Conservation (phyloP, 1,140 invertebrate species). For the Eulimnadia texana region DNA sequence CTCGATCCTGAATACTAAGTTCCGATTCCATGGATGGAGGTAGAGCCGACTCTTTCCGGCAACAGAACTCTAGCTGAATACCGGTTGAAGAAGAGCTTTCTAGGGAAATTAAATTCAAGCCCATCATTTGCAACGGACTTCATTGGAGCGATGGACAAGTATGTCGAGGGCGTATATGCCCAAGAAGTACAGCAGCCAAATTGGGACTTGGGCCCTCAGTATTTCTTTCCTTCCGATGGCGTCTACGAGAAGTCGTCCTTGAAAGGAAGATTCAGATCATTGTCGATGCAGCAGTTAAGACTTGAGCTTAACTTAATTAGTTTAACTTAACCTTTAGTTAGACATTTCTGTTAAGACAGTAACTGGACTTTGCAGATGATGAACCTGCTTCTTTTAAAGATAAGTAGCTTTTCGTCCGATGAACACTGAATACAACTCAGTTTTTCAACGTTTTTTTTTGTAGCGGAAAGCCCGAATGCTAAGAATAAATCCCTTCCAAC, state of each 20-base stretch:
- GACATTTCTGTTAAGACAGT: too few species aligned
- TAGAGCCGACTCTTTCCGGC: neutral
- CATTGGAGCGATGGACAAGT: neutral
- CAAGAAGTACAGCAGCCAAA: neutral
- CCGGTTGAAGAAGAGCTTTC: neutral
- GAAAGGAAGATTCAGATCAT: neutral
- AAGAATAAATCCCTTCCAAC: too few species aligned
- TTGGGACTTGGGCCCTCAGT: neutral
- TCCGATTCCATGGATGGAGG: neutral
- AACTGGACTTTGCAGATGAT: too few species aligned
- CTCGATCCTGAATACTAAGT: constrained; percentile 2
- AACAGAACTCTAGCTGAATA: neutral
- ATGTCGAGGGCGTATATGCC: neutral
- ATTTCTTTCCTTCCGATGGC: constrained; percentile 5
- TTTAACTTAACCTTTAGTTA: too few species aligned
- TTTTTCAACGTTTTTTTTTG: too few species aligned
- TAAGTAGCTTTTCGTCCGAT: too few species aligned
- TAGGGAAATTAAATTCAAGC: neutral
- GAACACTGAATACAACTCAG: too few species aligned
- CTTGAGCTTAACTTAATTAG: too few species aligned
- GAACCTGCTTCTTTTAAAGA: too few species aligned
- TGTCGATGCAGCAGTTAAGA: neutral
- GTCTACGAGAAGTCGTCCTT: neutral
- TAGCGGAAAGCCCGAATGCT: too few species aligned
- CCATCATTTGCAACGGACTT: neutral